Base-by-base conservation (phyloP, 2,797 vertebrate species). In the Chelmon rostratus region DNA sequence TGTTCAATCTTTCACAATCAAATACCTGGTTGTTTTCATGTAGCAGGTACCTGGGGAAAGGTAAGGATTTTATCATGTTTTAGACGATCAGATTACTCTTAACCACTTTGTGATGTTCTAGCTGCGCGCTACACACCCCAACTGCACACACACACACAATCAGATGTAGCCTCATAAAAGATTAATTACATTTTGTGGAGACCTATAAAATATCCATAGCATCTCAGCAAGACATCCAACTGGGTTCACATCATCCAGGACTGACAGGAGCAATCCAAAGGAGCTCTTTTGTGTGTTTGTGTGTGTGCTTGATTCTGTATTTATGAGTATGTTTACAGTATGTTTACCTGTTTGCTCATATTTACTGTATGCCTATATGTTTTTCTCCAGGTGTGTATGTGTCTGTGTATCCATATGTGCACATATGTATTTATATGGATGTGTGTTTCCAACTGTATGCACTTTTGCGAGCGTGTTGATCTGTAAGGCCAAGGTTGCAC, bases 191-290 rank as follows among this genome's bases (percentile, higher is more conserved):
- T 70, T 86, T 86, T 77, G 73, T 82, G 76, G 83, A 89, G 61
- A 73, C 64, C 82, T 77, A 92, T 91, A 89, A 91, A 93, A 92
- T 91, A 93, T 92, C 90, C 78, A 93, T 88, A 72, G 68, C 82
- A 70, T 82, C 78, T 84, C 88, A 84, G 87, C 76, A 63, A 81
- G 80, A 83, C 69, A 83, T 89, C 71, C 8, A 15, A 84, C 66
- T 68, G 52, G 42, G 69, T 78, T 88, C 83, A 72, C 83, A 70
- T 33, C 69, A 31, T 73, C 81, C 58, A 81, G 69, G 21, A 81
- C 42, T 74, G 84, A 83, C 79, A 71, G 62, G 5, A 72, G 63
- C 23, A 79, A 81, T 90, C 85, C 81, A 68, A 25, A 0, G 57
- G 83, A 70, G 11, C 13, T 13, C 11, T 19, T 54, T 5, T 64